Evolutionary conservation across 1,140 invertebrate genomes (phyloP).

Genomic region (Hylyphantes graminicola): DNA sequence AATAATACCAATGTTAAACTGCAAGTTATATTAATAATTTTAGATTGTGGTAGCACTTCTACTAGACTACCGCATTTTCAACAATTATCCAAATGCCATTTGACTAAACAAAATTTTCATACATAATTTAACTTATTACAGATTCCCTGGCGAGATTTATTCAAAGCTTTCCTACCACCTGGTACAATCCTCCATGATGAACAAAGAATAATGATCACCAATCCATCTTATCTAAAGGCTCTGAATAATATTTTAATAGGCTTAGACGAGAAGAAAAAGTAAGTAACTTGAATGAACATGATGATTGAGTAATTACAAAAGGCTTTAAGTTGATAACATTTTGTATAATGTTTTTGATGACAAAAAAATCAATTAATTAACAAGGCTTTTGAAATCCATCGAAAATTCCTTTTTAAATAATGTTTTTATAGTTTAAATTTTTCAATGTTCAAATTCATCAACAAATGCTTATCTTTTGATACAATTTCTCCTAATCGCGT

Average conservation of each 20-base stretch:
- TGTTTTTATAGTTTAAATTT: too few species aligned
- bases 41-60: too few species aligned
- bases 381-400: too few species aligned
- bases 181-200: neutral
- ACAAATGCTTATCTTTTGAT: too few species aligned
- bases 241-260: slow-evolving; percentile 3
- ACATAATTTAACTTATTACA: neutral
- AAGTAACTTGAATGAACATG: too few species aligned
- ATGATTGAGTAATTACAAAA: too few species aligned
- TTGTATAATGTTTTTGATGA: too few species aligned
- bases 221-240: neutral
- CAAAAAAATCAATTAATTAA: too few species aligned
- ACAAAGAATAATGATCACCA: slow-evolving; percentile 12
- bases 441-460: too few species aligned
- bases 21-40: neutral
- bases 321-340: too few species aligned
- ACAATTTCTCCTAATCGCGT: too few species aligned
- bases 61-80: neutral
- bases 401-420: too few species aligned
- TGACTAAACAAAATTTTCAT: neutral
- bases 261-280: neutral
- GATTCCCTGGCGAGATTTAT: slow-evolving; percentile 28
- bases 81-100: neutral
- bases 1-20: neutral
- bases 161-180: slow-evolving; percentile 3